Conservation (phyloP, 2,113 vertebrate species). For the Azemiops feae region DNA sequence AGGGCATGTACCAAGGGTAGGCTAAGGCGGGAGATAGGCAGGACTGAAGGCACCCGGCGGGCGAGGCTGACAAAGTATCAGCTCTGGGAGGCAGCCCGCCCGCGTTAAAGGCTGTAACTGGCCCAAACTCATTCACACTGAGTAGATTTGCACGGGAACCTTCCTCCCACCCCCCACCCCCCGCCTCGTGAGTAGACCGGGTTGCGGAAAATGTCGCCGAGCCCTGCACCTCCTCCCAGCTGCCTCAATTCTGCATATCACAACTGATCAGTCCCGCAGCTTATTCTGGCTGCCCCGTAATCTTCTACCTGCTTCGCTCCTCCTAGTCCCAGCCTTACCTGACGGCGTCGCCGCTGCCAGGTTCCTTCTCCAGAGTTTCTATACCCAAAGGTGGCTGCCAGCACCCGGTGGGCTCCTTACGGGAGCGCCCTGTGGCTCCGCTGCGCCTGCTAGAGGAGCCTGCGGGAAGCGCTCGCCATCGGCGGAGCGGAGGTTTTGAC, state of each 20-base stretch:
- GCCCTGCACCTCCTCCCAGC: no score
- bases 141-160: background rate
- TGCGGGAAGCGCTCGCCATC: background rate
- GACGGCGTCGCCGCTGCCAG: no score
- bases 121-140: background rate
- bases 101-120: no score
- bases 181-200: background rate
- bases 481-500: conserved; percentile 25
- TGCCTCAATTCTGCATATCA: background rate
- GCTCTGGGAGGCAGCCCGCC: background rate
- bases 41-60: background rate
- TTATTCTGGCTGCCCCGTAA: background rate
- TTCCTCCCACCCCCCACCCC: rapidly evolving
- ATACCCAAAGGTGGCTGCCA: background rate
- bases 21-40: background rate
- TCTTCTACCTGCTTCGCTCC: background rate
- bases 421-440: background rate
- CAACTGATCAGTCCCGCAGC: background rate
- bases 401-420: background rate
- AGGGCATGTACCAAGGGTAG: background rate
- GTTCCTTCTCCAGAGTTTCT: background rate
- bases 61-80: background rate
- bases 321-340: background rate
- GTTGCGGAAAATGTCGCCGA: background rate
- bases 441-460: background rate